Base-by-base conservation (phyloP, 2,113 vertebrate genomes). In the Xiphorhynchus elegans region DNA sequence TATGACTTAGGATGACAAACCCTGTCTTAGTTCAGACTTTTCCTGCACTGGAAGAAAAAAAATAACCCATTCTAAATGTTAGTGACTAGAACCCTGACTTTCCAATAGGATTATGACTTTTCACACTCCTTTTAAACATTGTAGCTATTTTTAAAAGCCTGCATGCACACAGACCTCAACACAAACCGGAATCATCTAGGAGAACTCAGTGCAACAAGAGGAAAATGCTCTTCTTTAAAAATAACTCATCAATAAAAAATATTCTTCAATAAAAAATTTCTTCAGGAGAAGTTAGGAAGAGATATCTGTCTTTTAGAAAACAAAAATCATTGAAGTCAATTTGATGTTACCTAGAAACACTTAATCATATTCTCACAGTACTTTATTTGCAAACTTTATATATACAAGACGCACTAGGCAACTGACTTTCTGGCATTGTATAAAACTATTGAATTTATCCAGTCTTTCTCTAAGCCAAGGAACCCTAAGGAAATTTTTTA, bases 401-500 rank as follows among this genome's bases (percentile, higher is more conserved):
- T 39, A 37, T 81, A 20, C 40, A 84, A 80, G n/a, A 80, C 70
- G 88, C 59, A 69, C 33, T 80, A 77, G 39, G 55, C 26, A 91
- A 37, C 42, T 28, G 56, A 64, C 16, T 94, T 94, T 69, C 62
- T 70, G 47, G 25, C 31, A 33, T 49, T 92, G 21, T 24, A 64
- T 70, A 69, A 89, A 66, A 72, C 40, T 59, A 49, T 6, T 76
- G 81, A 91, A 89, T 63, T 83, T 93, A 89, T 47, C 39, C 59
- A 4, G 4, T 39, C 55, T 55, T 88, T 81, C 28, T 46, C 14
- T 91, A 70, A 91, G 68, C 42, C 35, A 86, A 56, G 8, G 26
- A 85, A 80, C 39, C 31, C 82, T 80, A n/a, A 86, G 68, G 72
- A 96, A 94, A 84, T 86, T 79, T 90, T 85, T 74, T 33, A 53